These are phyloP conservation scores for Todus mexicanus DNA, from an alignment of 2,797 vertebrate species.

Conservation along the genomic window DNA sequence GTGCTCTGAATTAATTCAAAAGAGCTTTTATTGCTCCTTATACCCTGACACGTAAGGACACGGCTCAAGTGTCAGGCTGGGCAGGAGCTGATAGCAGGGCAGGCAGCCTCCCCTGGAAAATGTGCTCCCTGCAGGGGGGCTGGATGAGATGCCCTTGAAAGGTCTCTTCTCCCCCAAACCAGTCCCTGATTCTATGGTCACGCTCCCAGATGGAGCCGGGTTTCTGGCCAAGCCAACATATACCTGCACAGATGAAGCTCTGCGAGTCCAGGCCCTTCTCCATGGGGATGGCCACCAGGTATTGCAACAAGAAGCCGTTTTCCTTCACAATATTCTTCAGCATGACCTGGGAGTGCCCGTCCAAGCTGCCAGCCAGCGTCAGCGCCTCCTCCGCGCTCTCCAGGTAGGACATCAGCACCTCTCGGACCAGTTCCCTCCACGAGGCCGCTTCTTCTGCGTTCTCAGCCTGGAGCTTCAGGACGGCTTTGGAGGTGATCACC, in stretches of 20 bases:
- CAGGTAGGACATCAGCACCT: constrained; percentile 86
- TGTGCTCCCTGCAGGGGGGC: background rate
- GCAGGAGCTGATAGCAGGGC: background rate
- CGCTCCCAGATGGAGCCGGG: background rate
- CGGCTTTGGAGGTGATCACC: constrained; percentile 84
- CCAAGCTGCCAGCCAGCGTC: constrained; percentile 48
- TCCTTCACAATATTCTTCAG: constrained; percentile 86
- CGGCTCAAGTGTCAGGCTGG: background rate
- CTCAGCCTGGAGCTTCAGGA: constrained; percentile 84
- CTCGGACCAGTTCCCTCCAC: constrained; percentile 87
- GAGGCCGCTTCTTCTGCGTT: constrained; percentile 78
- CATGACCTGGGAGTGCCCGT: constrained; percentile 81
- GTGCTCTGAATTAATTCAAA: background rate
- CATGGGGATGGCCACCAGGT: constrained; percentile 83
- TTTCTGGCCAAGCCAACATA: background rate
- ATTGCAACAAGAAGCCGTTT: constrained; percentile 80
- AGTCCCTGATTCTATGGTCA: background rate
- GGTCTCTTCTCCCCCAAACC: background rate
- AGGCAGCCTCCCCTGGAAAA: background rate
- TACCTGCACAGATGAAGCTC: constrained; percentile 95
- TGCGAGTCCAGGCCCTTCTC: constrained; percentile 91
- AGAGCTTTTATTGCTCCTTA: background rate
- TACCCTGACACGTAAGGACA: background rate
- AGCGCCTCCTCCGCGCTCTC: constrained; percentile 82
- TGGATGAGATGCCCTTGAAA: background rate